Conservation (phyloP, 2,113 vertebrate species). For the Eurystomus gularis region DNA sequence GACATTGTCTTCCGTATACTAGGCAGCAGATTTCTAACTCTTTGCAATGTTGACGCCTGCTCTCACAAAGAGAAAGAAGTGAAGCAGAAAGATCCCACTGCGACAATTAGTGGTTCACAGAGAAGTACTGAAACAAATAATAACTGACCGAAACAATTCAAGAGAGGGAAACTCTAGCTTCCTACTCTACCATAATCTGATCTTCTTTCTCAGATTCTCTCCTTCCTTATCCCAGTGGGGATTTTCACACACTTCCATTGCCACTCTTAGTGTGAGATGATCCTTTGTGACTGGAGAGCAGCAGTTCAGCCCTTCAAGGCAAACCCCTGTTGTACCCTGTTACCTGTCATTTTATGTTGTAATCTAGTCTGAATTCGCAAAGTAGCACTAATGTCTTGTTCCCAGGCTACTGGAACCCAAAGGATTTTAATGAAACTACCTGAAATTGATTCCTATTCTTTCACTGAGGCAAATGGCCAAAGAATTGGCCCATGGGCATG, state of each 20-base stretch:
- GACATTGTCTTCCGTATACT: not conserved
- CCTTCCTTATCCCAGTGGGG: not conserved
- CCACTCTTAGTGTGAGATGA: not conserved
- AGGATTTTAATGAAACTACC: conserved; percentile 22
- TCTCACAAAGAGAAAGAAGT: conserved; percentile 54
- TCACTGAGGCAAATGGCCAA: not conserved
- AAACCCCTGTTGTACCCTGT: not conserved
- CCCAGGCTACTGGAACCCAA: not conserved
- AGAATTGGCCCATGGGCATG: not conserved
- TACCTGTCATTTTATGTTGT: not conserved
- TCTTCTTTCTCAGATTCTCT: conserved; percentile 29
- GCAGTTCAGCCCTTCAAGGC: not conserved
- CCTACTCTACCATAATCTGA: conserved; percentile 34
- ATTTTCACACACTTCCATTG: conserved; percentile 13
- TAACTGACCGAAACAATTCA: conserved; percentile 51
- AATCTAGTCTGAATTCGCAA: conserved; percentile 25
- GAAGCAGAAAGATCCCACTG: conserved; percentile 65
- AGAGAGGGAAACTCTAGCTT: conserved; percentile 43
- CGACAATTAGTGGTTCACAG: conserved; percentile 56
- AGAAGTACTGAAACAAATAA: conserved; percentile 55
- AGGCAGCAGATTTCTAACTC: conserved; percentile 59
- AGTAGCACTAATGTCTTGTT: conserved; percentile 4
- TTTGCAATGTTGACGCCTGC: conserved; percentile 51
- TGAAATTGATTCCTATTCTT: not conserved
- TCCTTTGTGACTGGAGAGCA: not conserved